Conservation (phyloP, 1,140 invertebrate genomes). For the Cyclina sinensis region DNA sequence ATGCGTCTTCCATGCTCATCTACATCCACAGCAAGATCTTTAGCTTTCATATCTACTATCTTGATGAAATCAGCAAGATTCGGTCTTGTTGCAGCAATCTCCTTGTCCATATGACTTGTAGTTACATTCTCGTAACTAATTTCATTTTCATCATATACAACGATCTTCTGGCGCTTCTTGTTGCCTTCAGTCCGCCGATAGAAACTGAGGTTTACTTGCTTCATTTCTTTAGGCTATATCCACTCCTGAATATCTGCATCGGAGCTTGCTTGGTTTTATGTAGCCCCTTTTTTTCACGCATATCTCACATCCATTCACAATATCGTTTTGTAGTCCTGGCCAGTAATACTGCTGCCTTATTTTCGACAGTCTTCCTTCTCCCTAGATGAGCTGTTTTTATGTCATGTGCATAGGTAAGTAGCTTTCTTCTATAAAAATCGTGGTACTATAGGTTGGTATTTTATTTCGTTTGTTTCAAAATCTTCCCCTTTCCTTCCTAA, state of each 20-base stretch:
- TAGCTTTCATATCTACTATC: too few species aligned
- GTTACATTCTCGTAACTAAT: too few species aligned
- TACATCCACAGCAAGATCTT: too few species aligned
- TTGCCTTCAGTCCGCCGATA: too few species aligned
- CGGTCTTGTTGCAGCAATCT: too few species aligned
- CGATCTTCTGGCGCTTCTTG: too few species aligned
- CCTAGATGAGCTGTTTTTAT: conserved; percentile 23
- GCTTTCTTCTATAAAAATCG: neutral
- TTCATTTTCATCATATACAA: too few species aligned
- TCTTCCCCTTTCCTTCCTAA: neutral
- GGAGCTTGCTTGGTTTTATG: neutral
- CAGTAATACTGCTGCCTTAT: conserved; percentile 25
- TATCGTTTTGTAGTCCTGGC: neutral
- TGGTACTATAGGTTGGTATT: neutral
- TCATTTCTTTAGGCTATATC: too few species aligned
- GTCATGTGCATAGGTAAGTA: neutral
- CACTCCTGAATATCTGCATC: neutral
- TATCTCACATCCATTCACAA: neutral
- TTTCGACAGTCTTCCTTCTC: conserved; percentile 10
- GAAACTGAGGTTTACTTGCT: too few species aligned
- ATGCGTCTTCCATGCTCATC: too few species aligned
- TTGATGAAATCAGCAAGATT: too few species aligned
- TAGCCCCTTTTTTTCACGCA: neutral
- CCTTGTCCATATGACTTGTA: too few species aligned
- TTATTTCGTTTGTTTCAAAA: neutral